Conservation (phyloP, 2,797 vertebrate genomes). For the Naso thynnoides region DNA sequence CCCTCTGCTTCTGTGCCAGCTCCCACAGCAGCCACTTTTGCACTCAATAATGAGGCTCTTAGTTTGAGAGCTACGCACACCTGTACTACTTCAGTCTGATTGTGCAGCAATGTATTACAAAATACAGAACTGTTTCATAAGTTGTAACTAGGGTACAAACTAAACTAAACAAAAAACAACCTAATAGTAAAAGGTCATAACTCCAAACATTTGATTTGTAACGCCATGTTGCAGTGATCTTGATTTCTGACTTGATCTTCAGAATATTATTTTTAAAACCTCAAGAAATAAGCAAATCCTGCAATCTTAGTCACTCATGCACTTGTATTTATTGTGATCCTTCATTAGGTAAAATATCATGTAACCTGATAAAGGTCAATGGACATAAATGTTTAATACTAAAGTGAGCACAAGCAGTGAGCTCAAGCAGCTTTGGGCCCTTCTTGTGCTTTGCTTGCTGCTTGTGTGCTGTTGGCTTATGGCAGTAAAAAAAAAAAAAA, state of each 20-base stretch:
- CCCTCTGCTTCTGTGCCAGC: neutral
- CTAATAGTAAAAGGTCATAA: neutral
- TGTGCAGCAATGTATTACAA: neutral
- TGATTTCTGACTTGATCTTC: neutral
- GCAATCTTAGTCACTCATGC: neutral
- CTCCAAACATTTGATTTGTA: neutral
- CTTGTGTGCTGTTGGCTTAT: no score
- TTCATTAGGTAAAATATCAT: neutral
- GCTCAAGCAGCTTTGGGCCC: no score
- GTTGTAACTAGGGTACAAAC: neutral
- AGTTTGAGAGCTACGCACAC: constrained; percentile 11
- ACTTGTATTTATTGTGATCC: no score
- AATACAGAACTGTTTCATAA: neutral
- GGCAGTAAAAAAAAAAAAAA: no score
- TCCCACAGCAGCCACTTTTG: neutral
- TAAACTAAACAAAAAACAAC: neutral
- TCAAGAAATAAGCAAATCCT: neutral
- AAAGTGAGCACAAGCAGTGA: neutral
- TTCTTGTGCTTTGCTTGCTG: no score
- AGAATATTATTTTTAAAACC: neutral
- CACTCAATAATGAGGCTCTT: neutral
- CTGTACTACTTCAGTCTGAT: neutral
- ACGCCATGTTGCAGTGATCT: neutral
- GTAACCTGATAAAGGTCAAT: neutral
- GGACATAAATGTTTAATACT: neutral